Evolutionary conservation across 2,113 vertebrate species (phyloP).

Genomic region (Rhinolophus ferrumequinum): DNA sequence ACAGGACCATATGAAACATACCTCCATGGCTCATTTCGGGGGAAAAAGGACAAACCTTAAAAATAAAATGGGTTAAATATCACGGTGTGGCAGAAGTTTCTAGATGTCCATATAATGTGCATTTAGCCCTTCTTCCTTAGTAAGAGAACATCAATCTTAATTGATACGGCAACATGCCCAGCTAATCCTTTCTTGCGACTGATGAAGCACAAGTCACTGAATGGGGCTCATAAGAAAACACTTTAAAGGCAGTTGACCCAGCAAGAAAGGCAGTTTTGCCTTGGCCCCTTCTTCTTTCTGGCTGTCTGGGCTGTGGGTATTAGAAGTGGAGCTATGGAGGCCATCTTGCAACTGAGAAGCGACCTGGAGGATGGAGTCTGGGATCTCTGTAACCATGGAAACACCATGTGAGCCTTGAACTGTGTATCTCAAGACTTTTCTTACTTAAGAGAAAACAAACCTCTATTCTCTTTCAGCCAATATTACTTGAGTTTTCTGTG

Average conservation of each 20-base stretch:
- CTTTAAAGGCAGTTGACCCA: neutral
- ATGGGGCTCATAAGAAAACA: neutral
- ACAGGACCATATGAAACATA: neutral
- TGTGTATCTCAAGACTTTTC: neutral
- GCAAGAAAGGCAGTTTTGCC: neutral
- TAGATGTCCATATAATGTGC: neutral
- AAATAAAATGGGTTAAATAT: constrained; percentile 1
- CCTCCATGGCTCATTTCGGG: neutral
- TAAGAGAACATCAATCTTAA: neutral
- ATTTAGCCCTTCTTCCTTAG: neutral
- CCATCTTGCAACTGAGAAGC: neutral
- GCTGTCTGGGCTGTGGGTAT: neutral
- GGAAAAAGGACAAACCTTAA: neutral
- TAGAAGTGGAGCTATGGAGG: neutral
- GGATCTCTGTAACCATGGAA: neutral
- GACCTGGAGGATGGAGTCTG: neutral
- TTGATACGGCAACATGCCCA: neutral
- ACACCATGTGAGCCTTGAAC: neutral
- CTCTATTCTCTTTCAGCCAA: neutral
- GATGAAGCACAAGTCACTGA: neutral
- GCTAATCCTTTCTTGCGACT: neutral
- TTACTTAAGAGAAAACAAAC: neutral
- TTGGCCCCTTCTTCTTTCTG: neutral
- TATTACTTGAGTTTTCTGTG: neutral
- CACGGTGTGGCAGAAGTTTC: neutral